phyloP scores from a whole-genome alignment of 2,888 invertebrate species.

The Caenorhabditis imperialis region DNA sequence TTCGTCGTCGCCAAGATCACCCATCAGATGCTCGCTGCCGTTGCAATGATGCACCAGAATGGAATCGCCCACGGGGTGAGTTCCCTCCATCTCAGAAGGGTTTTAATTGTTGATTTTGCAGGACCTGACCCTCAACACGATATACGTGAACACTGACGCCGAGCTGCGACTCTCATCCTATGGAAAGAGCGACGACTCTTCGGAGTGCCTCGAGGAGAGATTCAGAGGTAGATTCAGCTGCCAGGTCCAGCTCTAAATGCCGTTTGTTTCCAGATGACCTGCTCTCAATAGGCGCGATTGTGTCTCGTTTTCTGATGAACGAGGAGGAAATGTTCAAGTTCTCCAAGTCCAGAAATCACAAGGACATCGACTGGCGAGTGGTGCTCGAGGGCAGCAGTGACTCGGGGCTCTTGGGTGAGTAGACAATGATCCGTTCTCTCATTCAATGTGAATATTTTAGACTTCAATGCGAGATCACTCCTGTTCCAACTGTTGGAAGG shows the following conservation, averaged over 20 bases:
- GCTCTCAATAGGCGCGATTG: conserved; percentile 52
- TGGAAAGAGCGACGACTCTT: conserved; percentile 51
- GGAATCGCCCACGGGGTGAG: conserved; percentile 51
- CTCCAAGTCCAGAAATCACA: conserved; percentile 50
- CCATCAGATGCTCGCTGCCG: conserved; percentile 50
- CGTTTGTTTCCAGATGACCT: conserved; percentile 49
- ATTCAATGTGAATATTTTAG: conserved; percentile 13
- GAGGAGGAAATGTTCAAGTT: conserved; percentile 55
- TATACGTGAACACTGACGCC: conserved; percentile 54
- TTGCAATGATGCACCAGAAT: conserved; percentile 55
- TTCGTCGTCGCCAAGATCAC: conserved; percentile 54
- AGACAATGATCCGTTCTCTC: not conserved
- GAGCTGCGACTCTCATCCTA: conserved; percentile 48
- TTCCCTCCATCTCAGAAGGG: not conserved
- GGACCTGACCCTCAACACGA: conserved; percentile 51
- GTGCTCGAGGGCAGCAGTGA: conserved; percentile 52
- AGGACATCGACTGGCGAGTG: conserved; percentile 52
- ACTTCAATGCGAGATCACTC: conserved; percentile 43
- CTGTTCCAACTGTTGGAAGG: conserved; percentile 53
- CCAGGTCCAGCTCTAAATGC: not conserved
- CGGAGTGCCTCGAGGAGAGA: conserved; percentile 42
- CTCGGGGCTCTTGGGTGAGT: conserved; percentile 48
- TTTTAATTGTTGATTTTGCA: not conserved
- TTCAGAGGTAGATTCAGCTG: conserved; percentile 28
- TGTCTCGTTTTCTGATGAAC: conserved; percentile 56